These are phyloP conservation scores for Colius striatus DNA, from an alignment of 2,113 vertebrate species.

Conservation along the genomic window DNA sequence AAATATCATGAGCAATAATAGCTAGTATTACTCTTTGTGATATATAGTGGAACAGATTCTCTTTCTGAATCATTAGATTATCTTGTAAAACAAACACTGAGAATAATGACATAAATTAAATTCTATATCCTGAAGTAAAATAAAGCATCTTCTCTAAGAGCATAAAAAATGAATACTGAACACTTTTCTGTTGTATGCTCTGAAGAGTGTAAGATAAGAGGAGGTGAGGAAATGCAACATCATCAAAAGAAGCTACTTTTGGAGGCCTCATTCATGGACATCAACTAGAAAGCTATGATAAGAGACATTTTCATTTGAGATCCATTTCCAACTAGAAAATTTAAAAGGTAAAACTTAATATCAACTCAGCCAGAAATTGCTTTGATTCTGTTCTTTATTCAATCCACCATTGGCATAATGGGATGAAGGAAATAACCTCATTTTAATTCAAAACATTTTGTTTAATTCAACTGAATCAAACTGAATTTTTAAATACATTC, in stretches of 20 bases:
- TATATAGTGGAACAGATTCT: background rate
- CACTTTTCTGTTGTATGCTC: background rate
- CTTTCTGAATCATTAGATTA: constrained; percentile 14
- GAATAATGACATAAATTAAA: background rate
- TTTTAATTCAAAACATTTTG: background rate
- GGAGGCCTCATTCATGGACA: background rate
- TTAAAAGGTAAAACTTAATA: background rate
- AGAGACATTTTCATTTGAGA: background rate
- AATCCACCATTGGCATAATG: background rate
- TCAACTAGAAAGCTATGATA: background rate
- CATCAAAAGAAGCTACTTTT: background rate
- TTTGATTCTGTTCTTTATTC: background rate
- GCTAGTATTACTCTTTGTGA: background rate
- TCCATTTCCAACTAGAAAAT: background rate
- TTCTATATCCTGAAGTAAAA: background rate
- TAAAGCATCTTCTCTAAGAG: background rate
- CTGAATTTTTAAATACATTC: background rate
- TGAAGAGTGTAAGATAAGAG: background rate
- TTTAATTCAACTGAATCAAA: background rate
- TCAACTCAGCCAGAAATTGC: background rate
- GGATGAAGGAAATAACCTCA: background rate
- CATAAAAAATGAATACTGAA: background rate
- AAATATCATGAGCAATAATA: background rate
- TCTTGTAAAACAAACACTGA: background rate
- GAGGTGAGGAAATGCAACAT: background rate